Conservation (phyloP, 2,797 vertebrate species). For the Astyanax mexicanus region DNA sequence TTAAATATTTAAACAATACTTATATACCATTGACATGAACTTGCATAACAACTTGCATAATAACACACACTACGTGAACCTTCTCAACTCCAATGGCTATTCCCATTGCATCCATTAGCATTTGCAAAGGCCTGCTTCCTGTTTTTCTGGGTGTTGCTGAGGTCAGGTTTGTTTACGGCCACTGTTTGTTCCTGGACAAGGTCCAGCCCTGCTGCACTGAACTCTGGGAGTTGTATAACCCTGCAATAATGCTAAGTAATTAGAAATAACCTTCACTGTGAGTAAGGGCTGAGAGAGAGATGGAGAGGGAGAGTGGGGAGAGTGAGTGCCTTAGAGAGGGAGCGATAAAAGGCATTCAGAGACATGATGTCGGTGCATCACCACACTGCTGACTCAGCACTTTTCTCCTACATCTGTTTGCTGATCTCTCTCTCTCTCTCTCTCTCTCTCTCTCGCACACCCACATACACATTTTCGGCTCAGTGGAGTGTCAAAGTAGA, state of each 20-base stretch:
- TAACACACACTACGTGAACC: background rate
- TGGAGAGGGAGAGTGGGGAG: conserved; percentile 11
- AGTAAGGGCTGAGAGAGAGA: conserved; percentile 16
- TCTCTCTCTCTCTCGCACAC: conserved; percentile 1
- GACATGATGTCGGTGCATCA: conserved; percentile 19
- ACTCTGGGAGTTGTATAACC: conserved; percentile 4
- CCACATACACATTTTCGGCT: conserved; percentile 10
- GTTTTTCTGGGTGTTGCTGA: background rate
- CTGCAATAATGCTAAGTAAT: conserved; percentile 29
- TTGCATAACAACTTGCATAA: background rate
- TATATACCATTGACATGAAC: background rate
- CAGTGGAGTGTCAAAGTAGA: conserved; percentile 13
- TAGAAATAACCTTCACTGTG: conserved; percentile 21
- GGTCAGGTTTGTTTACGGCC: background rate
- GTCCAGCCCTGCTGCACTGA: background rate
- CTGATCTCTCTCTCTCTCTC: background rate
- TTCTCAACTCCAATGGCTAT: background rate
- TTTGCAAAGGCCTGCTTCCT: background rate
- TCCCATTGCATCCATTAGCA: background rate
- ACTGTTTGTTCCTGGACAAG: background rate
- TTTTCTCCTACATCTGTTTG: conserved; percentile 16
- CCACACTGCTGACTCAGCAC: conserved; percentile 44
- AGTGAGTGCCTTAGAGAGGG: conserved; percentile 6
- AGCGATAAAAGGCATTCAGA: conserved; percentile 36
- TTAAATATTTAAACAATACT: no score